Evolutionary conservation across 2,113 vertebrate genomes (phyloP), one percentile per base, ranked within the genome.

Genomic region (Anolis sagrei): DNA sequence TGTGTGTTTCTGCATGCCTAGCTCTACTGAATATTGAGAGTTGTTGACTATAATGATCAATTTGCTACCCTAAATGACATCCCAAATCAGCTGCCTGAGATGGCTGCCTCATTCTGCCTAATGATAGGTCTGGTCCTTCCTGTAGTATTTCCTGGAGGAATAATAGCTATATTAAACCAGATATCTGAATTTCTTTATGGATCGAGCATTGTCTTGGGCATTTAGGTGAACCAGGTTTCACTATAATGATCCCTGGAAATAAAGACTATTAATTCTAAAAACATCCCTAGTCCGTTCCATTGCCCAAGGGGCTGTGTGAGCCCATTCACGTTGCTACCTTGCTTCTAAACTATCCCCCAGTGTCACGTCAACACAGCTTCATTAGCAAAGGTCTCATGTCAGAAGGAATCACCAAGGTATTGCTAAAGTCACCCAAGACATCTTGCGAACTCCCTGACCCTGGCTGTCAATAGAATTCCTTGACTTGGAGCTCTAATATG

Each of bases 391-490:
- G 68, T 87, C 86, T 92, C 82, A 14, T 54, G 88, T 85, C 92
- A 93, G 88, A 84, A 92, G 86, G 80, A 86, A 90, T 90, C 85
- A 91, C 44, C 86, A 86, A 75, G 0, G 80, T 77, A 85, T 19
- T 87, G 87, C 88, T 93, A 92, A 93, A 86, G 85, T 27, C 79
- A 86, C 79, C 82, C 61, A 86, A 64, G 1, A 0, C 66, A 82
- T 90, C 82, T 82, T 87, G 82, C 85, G 88, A 93, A 85, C 88
- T 81, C 79, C 58, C 39, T 92, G 91, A 93, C 92, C 92, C 80
- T 7, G 61, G 85, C 86, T 92, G 87, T 86, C 90, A 90, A 92
- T 84, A 89, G 84, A 85, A 92, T 92, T 93, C 88, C 86, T 93
- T 91, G 81, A 86, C 91, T 87, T 81, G 89, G 81, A 87, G 89